Evolutionary conservation across 2,113 vertebrate genomes (phyloP).

Genomic region (Brachypodius melanocephalos): DNA sequence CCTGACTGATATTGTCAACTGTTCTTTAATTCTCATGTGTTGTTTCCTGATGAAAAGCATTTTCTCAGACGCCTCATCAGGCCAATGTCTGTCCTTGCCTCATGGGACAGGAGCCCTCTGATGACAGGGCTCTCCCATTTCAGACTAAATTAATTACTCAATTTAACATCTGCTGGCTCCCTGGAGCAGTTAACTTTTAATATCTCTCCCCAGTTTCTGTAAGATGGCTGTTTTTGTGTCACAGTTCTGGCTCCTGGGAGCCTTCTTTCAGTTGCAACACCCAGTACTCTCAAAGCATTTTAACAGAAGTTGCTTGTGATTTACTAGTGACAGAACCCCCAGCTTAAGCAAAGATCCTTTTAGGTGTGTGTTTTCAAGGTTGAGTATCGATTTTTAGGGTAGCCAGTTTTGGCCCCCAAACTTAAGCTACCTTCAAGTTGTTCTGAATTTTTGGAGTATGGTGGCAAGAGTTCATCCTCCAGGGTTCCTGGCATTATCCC

Average conservation of each 20-base stretch:
- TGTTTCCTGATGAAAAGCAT: neutral
- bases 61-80: neutral
- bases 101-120: neutral
- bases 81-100: neutral
- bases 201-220: neutral
- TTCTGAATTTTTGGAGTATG: neutral
- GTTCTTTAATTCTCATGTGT: neutral
- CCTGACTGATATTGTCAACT: neutral
- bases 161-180: slow-evolving; percentile 25
- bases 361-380: neutral
- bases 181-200: slow-evolving; percentile 6
- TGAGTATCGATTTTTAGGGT: neutral
- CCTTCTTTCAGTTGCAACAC: neutral
- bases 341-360: neutral
- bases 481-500: neutral
- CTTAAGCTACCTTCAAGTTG: neutral
- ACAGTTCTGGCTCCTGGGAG: neutral
- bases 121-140: slow-evolving; percentile 18
- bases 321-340: neutral
- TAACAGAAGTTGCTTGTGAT: neutral
- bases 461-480: neutral
- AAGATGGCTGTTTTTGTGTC: neutral
- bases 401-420: neutral
- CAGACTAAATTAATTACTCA: slow-evolving; percentile 1
- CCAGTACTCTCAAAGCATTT: neutral